These are phyloP conservation scores for Stichodactyla helianthus DNA, from an alignment of 64 coral and sea anemone genomes.

Conservation along the genomic window DNA sequence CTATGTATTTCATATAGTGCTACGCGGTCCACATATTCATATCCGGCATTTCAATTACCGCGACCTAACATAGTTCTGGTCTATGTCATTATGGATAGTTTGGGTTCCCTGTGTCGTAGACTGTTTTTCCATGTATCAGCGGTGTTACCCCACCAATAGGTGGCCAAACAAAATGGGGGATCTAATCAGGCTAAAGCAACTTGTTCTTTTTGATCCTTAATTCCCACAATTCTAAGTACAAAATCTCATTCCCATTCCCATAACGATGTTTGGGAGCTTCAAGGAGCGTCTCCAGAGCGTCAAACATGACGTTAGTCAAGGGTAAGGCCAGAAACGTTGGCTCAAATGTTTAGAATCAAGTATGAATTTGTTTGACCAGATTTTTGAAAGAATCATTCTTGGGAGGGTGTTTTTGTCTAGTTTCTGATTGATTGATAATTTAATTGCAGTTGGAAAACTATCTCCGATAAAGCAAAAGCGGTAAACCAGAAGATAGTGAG, in stretches of 20 bases:
- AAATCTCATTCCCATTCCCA: background rate
- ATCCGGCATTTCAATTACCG: too few relatives aligned
- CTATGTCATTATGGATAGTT: background rate
- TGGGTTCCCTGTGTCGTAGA: background rate
- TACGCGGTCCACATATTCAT: too few relatives aligned
- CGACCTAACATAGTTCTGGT: too few relatives aligned
- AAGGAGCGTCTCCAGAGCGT: conserved; percentile 79
- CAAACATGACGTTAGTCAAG: conserved; percentile 72
- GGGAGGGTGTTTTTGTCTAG: too few relatives aligned
- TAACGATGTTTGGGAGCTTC: conserved; percentile 30
- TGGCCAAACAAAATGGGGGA: background rate
- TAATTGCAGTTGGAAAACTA: conserved; percentile 65
- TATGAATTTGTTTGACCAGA: background rate
- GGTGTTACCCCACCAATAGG: background rate
- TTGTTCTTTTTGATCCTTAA: background rate
- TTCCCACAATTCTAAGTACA: background rate
- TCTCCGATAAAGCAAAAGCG: conserved; percentile 85
- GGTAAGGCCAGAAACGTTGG: conserved; percentile 36
- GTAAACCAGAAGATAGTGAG: conserved; percentile 88
- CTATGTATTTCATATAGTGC: too few relatives aligned
- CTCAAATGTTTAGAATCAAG: background rate
- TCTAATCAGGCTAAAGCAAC: background rate
- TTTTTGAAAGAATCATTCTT: too few relatives aligned
- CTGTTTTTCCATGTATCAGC: background rate
- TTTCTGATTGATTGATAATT: background rate